Conservation (phyloP, 2,113 vertebrate species). For the Vidua macroura region DNA sequence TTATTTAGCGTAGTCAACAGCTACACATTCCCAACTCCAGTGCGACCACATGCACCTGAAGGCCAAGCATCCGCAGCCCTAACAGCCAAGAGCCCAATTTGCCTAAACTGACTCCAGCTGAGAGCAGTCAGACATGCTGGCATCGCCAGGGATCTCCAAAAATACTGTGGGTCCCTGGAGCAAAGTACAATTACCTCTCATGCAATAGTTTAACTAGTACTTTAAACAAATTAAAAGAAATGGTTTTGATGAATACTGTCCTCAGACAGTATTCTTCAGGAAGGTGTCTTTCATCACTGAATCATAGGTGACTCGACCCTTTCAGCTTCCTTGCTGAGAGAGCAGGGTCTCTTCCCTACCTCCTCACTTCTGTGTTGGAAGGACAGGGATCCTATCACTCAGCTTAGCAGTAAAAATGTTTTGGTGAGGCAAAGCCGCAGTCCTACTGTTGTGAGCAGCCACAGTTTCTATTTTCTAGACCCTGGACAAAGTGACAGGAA, state of each 20-base stretch:
- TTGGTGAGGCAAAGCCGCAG: not conserved
- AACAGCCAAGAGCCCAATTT: not conserved
- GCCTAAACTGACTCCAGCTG: not conserved
- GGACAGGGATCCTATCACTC: not conserved
- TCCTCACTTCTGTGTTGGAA: not conserved
- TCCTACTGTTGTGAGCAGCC: not conserved
- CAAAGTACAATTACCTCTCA: not conserved
- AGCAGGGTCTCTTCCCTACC: not conserved
- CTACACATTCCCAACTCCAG: not conserved
- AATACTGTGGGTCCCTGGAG: not conserved
- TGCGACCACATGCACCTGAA: not conserved
- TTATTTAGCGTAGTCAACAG: not conserved
- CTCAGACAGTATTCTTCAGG: not conserved
- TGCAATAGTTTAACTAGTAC: not conserved
- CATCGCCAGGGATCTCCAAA: not conserved
- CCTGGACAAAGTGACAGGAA: not conserved
- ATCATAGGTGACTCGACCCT: not conserved
- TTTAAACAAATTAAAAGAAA: not conserved
- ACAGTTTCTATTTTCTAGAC: not conserved
- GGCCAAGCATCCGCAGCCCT: fast-evolving
- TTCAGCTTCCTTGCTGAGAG: not conserved
- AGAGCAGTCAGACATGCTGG: not conserved
- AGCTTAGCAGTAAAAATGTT: not conserved
- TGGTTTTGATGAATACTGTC: not conserved
- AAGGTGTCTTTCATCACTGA: not conserved